Percentiles rank a stretch among this genome's conserved stretches.
Evolutionary conservation across 2,113 vertebrate species (phyloP).

Genomic region (Chaetops frenatus): DNA sequence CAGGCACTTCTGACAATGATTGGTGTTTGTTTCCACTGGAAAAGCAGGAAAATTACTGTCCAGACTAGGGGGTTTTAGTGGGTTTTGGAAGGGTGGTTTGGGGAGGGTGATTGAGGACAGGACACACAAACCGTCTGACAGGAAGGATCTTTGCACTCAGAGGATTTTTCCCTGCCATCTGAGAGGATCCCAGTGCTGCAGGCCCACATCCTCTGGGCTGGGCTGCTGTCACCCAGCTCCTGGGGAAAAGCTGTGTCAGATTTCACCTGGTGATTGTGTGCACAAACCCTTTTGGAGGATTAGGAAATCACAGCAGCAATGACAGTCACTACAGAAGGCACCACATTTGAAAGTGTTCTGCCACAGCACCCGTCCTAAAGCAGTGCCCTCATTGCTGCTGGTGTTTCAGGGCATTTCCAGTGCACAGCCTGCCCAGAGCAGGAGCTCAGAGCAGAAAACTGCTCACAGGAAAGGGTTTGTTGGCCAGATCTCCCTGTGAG

Average conservation of each 20-base stretch:
- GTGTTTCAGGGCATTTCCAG: background rate
- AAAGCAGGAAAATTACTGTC: background rate
- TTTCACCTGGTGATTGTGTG: background rate
- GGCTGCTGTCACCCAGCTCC: background rate
- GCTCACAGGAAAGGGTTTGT: background rate
- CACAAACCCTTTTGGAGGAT: background rate
- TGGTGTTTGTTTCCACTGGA: background rate
- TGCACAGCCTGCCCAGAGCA: background rate
- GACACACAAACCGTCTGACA: background rate
- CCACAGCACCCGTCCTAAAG: background rate
- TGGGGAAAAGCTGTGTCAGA: too few relatives aligned
- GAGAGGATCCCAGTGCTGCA: background rate
- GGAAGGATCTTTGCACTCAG: background rate
- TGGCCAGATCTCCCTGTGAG: background rate
- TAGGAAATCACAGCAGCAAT: background rate
- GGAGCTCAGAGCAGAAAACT: background rate
- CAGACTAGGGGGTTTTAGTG: background rate
- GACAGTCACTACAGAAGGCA: background rate
- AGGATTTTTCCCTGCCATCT: background rate
- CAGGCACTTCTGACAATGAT: background rate
- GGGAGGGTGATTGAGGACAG: background rate
- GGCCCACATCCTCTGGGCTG: background rate
- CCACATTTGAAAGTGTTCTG: background rate
- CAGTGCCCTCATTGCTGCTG: background rate
- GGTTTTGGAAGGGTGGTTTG: background rate